Evolutionary conservation across 2,888 invertebrate genomes (phyloP).

Genomic region (Drosophila bunnanda): DNA sequence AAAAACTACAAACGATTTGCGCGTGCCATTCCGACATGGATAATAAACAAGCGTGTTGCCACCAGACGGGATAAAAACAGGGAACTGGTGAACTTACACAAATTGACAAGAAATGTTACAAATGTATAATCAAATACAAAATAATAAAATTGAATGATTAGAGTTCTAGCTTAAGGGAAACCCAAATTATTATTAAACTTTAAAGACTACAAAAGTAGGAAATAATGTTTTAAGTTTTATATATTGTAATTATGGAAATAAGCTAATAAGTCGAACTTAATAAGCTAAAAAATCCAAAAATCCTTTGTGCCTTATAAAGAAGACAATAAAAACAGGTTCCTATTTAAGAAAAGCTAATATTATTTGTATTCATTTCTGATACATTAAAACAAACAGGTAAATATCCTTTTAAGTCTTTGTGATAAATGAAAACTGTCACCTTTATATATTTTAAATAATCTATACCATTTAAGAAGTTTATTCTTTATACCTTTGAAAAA

Average conservation of each 20-base stretch:
- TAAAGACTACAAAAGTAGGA: too few relatives aligned
- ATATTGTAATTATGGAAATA: background rate
- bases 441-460: background rate
- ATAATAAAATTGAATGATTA: slow-evolving; percentile 1
- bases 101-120: slow-evolving; percentile 4
- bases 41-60: slow-evolving; percentile 40
- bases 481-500: background rate
- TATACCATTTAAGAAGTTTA: background rate
- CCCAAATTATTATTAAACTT: background rate
- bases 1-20: slow-evolving; percentile 55
- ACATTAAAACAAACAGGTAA: too few relatives aligned
- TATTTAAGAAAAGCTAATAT: too few relatives aligned
- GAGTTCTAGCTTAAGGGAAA: background rate
- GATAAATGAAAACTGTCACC: background rate
- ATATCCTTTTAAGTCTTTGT: fast-evolving
- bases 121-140: slow-evolving; percentile 6
- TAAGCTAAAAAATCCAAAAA: too few relatives aligned
- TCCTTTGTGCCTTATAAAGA: too few relatives aligned
- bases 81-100: background rate
- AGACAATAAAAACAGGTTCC: too few relatives aligned
- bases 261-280: too few relatives aligned
- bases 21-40: slow-evolving; percentile 49
- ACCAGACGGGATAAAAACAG: slow-evolving; percentile 15
- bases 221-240: background rate
- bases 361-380: too few relatives aligned